These are phyloP conservation scores for Leucania comma DNA, from an alignment of 2,888 invertebrate species.

Conservation along the genomic window DNA sequence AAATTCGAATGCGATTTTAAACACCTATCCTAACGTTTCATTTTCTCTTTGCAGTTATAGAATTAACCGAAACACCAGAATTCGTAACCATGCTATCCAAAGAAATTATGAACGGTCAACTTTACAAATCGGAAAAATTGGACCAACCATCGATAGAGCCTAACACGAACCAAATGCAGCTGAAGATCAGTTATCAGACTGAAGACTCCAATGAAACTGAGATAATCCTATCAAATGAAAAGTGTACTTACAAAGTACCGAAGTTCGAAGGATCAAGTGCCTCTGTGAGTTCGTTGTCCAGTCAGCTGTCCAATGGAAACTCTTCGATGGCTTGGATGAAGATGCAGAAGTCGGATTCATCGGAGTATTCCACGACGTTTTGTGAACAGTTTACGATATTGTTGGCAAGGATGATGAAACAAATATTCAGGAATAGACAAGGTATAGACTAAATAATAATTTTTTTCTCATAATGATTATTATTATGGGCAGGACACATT, in stretches of 20 bases:
- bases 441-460: constrained; percentile 73
- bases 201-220: constrained; percentile 81
- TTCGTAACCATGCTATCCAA: constrained; percentile 88
- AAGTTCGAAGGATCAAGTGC: constrained; percentile 78
- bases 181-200: constrained; percentile 84
- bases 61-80: constrained; percentile 90
- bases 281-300: constrained; percentile 81
- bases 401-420: constrained; percentile 91
- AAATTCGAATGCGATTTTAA: too few species aligned
- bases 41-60: constrained; percentile 90
- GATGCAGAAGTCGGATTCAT: constrained; percentile 85
- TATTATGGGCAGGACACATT: too few species aligned
- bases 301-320: constrained; percentile 80
- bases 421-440: constrained; percentile 91
- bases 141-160: constrained; percentile 71
- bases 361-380: constrained; percentile 88
- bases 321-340: constrained; percentile 89
- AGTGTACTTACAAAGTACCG: constrained; percentile 84
- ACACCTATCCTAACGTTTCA: constrained; percentile 6
- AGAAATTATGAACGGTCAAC: constrained; percentile 91
- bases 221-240: constrained; percentile 82
- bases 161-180: constrained; percentile 74
- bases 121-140: constrained; percentile 82
- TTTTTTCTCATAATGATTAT: too few species aligned
- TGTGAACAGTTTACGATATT: constrained; percentile 91